A percentile compares a stretch with the other conserved stretches of the same genome.
Evolutionary conservation across 2,797 vertebrate genomes (phyloP).

Genomic region (Chiroxiphia lanceolata): DNA sequence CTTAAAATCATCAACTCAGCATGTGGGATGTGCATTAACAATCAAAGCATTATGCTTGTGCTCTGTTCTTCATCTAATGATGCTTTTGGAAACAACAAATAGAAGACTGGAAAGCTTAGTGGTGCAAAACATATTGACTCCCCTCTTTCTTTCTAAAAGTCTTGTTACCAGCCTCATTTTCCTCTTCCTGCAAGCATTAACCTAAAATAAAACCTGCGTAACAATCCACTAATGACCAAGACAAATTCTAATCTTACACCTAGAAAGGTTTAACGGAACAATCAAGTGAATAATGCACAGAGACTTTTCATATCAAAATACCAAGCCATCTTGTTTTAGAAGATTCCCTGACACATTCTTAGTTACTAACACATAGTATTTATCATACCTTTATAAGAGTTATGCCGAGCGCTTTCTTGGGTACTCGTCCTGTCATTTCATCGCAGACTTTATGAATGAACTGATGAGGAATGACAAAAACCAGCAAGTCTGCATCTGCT

Average conservation of each 20-base stretch:
- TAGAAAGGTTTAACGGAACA: neutral
- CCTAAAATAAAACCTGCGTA: neutral
- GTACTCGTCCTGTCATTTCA: slow-evolving; percentile 83
- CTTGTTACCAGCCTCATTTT: neutral
- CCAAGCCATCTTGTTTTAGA: neutral
- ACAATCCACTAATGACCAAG: neutral
- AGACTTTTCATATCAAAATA: neutral
- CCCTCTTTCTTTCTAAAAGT: neutral
- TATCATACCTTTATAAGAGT: slow-evolving; percentile 89
- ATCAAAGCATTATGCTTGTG: slow-evolving; percentile 25
- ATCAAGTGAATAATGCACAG: neutral
- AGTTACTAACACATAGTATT: neutral
- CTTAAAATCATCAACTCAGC: slow-evolving; percentile 7
- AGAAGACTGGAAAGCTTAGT: neutral
- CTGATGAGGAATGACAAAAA: slow-evolving; percentile 93
- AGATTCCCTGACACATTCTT: neutral
- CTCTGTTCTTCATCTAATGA: slow-evolving; percentile 24
- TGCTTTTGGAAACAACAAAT: neutral
- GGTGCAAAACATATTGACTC: neutral
- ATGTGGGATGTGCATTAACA: slow-evolving; percentile 4
- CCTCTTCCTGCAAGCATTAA: neutral
- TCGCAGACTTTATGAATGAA: slow-evolving; percentile 90
- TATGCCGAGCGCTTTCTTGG: slow-evolving; percentile 84
- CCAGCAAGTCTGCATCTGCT: slow-evolving; percentile 85
- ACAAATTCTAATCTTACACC: neutral